phyloP scores from a whole-genome alignment of 2,113 vertebrate species.

The Myotis davidii region DNA sequence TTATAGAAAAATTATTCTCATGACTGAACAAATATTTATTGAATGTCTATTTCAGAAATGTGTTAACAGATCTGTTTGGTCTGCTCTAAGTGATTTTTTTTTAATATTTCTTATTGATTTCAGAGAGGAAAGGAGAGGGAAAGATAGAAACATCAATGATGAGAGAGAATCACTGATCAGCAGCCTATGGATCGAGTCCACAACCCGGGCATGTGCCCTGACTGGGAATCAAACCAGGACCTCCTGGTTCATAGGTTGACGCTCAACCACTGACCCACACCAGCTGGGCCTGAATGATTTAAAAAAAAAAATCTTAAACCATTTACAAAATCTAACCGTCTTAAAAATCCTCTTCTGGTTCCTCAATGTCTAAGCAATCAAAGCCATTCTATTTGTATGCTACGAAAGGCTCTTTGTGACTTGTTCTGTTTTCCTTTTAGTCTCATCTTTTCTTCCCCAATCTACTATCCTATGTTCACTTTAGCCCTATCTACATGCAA shows the following conservation, averaged over 20 bases:
- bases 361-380: neutral
- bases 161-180: too few relatives aligned
- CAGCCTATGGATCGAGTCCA: too few relatives aligned
- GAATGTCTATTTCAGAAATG: neutral
- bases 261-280: too few relatives aligned
- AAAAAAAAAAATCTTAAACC: neutral
- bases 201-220: too few relatives aligned
- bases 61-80: neutral
- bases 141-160: too few relatives aligned
- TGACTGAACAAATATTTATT: slow-evolving; percentile 10
- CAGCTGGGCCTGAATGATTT: neutral
- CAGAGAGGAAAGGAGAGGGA: too few relatives aligned
- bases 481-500: neutral
- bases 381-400: neutral
- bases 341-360: slow-evolving; percentile 5
- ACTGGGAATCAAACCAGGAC: too few relatives aligned
- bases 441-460: neutral
- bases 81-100: neutral
- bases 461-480: neutral
- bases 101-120: too few relatives aligned
- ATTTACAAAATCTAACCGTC: neutral
- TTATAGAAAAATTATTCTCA: neutral
- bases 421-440: slow-evolving; percentile 6
- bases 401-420: slow-evolving; percentile 1
- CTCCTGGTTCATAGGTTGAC: too few relatives aligned